phyloP scores from a whole-genome alignment of 2,113 vertebrate species.

The Phyllostomus discolor region DNA sequence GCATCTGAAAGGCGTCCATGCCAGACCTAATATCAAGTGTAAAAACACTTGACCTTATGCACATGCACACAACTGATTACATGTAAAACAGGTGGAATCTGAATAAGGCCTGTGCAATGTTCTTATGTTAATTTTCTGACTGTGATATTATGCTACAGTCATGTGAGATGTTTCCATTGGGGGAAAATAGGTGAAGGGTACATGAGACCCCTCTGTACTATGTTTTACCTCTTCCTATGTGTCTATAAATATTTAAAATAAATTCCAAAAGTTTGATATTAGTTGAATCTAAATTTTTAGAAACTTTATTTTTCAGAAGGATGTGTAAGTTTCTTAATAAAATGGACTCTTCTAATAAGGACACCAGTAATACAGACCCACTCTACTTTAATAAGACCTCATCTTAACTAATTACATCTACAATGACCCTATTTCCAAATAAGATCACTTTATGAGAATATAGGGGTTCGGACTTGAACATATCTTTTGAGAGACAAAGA shows the following conservation, averaged over 20 bases:
- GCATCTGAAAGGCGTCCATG: neutral
- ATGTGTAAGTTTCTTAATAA: neutral
- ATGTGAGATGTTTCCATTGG: rapidly evolving
- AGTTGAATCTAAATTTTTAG: neutral
- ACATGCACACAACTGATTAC: neutral
- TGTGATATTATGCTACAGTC: neutral
- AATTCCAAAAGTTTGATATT: neutral
- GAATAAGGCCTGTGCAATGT: neutral
- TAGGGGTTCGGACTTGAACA: neutral
- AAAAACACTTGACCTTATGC: neutral
- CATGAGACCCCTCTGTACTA: neutral
- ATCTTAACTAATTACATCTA: neutral
- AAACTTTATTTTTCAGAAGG: neutral
- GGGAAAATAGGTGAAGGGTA: neutral
- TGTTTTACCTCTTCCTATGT: neutral
- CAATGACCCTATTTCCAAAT: neutral
- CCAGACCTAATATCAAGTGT: neutral
- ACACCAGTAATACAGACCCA: neutral
- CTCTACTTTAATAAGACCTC: neutral
- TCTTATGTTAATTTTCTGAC: neutral
- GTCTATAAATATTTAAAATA: neutral
- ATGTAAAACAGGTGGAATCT: neutral
- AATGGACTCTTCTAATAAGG: neutral
- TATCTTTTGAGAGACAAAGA: neutral
- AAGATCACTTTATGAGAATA: neutral